A percentile compares a stretch with the other conserved stretches of the same genome.
These are phyloP conservation scores for Gallirallus australis DNA, from an alignment of 2,797 vertebrate genomes.

Conservation along the genomic window DNA sequence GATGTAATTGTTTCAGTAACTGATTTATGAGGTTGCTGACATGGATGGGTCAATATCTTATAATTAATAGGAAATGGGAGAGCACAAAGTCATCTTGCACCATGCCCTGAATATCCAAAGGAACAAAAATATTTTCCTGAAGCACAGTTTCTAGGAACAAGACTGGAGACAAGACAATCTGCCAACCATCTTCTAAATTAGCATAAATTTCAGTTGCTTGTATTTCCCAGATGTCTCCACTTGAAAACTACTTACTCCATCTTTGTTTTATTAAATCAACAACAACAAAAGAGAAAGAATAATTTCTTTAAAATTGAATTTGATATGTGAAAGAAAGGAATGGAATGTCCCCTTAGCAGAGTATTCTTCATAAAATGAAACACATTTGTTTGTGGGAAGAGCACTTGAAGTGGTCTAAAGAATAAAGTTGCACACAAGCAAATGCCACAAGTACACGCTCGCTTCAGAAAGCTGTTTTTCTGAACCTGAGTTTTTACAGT, in stretches of 20 bases:
- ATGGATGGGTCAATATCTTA: not conserved
- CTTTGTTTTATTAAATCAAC: conserved; percentile 47
- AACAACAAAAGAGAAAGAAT: conserved; percentile 33
- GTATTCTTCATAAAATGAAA: conserved; percentile 44
- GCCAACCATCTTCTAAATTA: not conserved
- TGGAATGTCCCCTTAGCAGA: conserved; percentile 62
- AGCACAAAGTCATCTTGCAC: not conserved
- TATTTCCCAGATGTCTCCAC: conserved; percentile 42
- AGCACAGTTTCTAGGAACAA: conserved; percentile 27
- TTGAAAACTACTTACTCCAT: conserved; percentile 21
- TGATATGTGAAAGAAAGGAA: conserved; percentile 51
- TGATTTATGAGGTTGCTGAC: not conserved
- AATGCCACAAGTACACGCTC: not conserved
- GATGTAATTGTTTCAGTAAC: not conserved
- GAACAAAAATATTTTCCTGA: not conserved
- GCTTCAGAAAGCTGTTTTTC: not conserved
- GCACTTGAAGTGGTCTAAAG: not conserved
- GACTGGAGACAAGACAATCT: not conserved
- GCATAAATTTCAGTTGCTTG: not conserved
- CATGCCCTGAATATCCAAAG: not conserved
- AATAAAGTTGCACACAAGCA: conserved; percentile 4
- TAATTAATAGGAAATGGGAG: not conserved
- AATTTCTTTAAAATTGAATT: conserved; percentile 27
- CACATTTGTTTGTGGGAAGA: conserved; percentile 46
- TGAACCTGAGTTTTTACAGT: not conserved